Percentiles rank a stretch among this genome's conserved stretches.
phyloP scores from a whole-genome alignment of 1,140 invertebrate genomes.

The Vanessa tameamea region DNA sequence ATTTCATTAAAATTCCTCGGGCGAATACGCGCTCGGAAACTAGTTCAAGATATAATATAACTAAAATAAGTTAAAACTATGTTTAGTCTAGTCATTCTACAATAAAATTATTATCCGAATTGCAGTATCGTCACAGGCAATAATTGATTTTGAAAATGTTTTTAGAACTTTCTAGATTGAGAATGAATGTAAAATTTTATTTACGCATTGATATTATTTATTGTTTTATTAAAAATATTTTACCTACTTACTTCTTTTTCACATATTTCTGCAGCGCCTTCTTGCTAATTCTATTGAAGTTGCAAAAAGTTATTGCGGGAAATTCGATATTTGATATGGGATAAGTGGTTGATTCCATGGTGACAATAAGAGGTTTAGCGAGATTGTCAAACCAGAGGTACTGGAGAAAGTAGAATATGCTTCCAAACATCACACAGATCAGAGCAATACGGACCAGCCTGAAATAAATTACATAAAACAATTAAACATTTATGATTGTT shows the following conservation, averaged over 20 bases:
- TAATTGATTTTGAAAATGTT: too few species aligned
- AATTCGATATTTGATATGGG: conserved; percentile 79
- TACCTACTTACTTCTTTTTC: conserved; percentile 57
- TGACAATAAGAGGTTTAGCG: conserved; percentile 73
- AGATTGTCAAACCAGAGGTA: conserved; percentile 62
- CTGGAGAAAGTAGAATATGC: conserved; percentile 44
- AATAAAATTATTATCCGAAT: too few species aligned
- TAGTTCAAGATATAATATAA: too few species aligned
- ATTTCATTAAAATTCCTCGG: too few species aligned
- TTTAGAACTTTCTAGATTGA: too few species aligned
- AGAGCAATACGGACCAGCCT: conserved; percentile 44
- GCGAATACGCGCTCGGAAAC: too few species aligned
- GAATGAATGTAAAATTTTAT: too few species aligned
- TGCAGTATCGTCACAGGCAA: too few species aligned
- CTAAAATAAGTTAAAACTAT: too few species aligned
- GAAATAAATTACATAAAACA: conserved; percentile 15
- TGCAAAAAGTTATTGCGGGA: conserved; percentile 81
- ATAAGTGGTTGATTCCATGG: conserved; percentile 74
- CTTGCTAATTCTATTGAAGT: conserved; percentile 80
- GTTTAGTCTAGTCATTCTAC: too few species aligned
- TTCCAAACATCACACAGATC: conserved; percentile 38
- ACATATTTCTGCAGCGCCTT: conserved; percentile 54
- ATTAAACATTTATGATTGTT: neutral
- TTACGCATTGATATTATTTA: too few species aligned
- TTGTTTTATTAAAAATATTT: too few species aligned